Conservation (phyloP, 2,113 vertebrate genomes). For the Pleuronectes platessa region DNA sequence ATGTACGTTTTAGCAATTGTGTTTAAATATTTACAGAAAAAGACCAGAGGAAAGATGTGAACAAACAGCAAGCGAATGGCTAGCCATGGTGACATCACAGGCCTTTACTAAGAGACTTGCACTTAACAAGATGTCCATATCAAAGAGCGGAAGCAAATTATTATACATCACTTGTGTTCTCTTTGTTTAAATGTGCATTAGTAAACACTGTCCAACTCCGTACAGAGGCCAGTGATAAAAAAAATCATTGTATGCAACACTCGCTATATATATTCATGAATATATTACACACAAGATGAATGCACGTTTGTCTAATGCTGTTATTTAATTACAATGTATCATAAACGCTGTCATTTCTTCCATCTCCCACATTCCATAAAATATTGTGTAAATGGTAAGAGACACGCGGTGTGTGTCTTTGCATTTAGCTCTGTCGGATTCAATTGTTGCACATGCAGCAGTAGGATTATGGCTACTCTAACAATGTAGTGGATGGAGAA, state of each 20-base stretch:
- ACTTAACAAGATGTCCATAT: constrained; percentile 5
- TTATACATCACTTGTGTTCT: constrained; percentile 21
- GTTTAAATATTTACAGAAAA: background rate
- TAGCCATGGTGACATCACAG: background rate
- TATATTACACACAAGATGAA: constrained; percentile 38
- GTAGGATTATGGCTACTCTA: constrained; percentile 56
- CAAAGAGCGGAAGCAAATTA: constrained; percentile 2
- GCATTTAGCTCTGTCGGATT: constrained; percentile 41
- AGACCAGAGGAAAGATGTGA: background rate
- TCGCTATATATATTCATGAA: constrained; percentile 46
- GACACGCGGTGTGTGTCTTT: constrained; percentile 20
- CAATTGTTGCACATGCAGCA: constrained; percentile 48
- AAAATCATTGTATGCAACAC: constrained; percentile 36
- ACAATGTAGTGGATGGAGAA: constrained; percentile 54
- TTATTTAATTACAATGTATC: constrained; percentile 48
- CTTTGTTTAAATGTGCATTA: constrained; percentile 33
- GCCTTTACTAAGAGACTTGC: background rate
- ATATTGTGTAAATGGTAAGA: constrained; percentile 21
- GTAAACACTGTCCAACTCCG: constrained; percentile 25
- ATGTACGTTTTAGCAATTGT: no score
- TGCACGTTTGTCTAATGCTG: constrained; percentile 33
- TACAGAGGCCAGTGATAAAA: constrained; percentile 2
- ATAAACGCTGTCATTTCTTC: constrained; percentile 32
- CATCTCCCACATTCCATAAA: constrained; percentile 27
- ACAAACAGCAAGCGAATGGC: background rate